Conservation (phyloP, 2,113 vertebrate species). For the Raja brachyura region DNA sequence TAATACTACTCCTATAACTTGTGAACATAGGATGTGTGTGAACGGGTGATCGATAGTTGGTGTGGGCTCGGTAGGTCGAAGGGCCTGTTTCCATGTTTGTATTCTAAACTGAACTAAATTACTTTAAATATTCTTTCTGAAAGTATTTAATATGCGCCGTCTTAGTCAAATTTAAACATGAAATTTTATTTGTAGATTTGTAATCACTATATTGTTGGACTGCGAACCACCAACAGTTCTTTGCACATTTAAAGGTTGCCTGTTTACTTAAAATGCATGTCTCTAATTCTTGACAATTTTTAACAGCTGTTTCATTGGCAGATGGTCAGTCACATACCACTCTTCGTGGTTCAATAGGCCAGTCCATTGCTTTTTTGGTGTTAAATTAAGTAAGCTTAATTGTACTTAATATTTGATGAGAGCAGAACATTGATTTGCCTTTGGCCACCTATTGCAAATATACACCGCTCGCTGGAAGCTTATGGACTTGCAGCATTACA, state of each 20-base stretch:
- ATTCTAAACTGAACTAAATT: no score
- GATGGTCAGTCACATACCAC: not conserved
- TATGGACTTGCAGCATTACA: not conserved
- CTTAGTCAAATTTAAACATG: not conserved
- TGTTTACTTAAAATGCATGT: not conserved
- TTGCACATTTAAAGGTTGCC: not conserved
- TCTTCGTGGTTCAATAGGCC: not conserved
- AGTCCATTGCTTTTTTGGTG: not conserved
- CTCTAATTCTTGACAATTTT: not conserved
- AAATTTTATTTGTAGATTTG: not conserved
- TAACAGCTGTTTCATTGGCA: not conserved
- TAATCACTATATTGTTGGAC: not conserved
- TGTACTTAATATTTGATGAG: not conserved
- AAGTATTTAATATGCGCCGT: not conserved
- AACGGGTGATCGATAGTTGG: no score
- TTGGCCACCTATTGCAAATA: not conserved
- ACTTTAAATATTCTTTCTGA: not conserved
- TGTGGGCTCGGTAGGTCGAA: no score
- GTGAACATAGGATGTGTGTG: no score
- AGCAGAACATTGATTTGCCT: not conserved
- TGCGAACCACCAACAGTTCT: not conserved
- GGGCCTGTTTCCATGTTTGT: no score
- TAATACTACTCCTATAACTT: no score
- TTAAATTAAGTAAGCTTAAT: not conserved
- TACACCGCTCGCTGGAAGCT: not conserved